Evolutionary conservation across 2,113 vertebrate species (phyloP).

Genomic region (Onychostruthus taczanowskii): DNA sequence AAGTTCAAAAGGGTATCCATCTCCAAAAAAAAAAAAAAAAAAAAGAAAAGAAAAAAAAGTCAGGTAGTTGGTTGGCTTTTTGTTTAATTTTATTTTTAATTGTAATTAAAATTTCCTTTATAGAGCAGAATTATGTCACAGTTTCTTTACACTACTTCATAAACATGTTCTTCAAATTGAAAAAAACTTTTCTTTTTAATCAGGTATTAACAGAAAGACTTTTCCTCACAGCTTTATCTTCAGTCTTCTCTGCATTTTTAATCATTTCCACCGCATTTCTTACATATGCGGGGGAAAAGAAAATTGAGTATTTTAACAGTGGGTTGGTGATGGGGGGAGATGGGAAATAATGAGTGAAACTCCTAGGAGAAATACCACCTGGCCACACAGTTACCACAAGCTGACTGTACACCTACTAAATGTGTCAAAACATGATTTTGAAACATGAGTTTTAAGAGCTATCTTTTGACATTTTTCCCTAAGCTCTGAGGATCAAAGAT

Average conservation of each 20-base stretch:
- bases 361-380: not conserved
- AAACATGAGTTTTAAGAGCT: not conserved
- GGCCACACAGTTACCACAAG: not conserved
- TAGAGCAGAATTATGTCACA: not conserved
- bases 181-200: not conserved
- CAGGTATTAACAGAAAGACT: not conserved
- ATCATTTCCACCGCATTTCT: not conserved
- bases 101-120: not conserved
- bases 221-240: not conserved
- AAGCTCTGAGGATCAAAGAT: not conserved
- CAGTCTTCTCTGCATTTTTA: not conserved
- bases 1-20: not conserved
- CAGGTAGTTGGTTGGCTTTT: not conserved
- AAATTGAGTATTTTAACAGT: not conserved
- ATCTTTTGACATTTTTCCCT: not conserved
- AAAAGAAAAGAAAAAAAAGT: not conserved
- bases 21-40: fast-evolving
- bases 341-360: not conserved
- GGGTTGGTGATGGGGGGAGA: fast-evolving
- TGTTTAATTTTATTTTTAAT: not conserved
- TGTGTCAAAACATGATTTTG: not conserved
- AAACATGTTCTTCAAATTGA: not conserved
- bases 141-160: not conserved
- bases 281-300: not conserved
- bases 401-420: not conserved